Conservation (phyloP, 37 sponge, comb jelly and placozoan genomes). For the Agelas oroides region DNA sequence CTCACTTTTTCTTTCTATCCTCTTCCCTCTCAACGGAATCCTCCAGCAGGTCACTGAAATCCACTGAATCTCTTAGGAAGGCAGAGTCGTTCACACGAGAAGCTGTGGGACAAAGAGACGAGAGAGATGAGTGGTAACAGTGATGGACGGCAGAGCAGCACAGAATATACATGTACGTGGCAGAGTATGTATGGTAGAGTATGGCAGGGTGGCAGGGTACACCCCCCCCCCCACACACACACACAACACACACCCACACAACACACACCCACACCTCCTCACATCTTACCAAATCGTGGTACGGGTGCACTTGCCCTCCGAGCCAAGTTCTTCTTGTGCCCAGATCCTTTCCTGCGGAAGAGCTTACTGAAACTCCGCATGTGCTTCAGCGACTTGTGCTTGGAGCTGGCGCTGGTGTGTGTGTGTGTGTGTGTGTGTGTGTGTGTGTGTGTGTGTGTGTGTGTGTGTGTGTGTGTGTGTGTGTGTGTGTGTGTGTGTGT, state of each 20-base stretch:
- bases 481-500: no score
- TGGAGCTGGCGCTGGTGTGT: no score
- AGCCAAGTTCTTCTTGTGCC: conserved; percentile 6
- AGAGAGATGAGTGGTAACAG: no score
- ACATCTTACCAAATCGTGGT: neutral
- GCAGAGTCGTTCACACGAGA: conserved; percentile 4
- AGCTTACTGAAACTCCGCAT: conserved; percentile 34
- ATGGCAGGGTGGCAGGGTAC: no score
- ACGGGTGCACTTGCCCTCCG: conserved; percentile 24
- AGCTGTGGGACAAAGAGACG: no score
- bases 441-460: no score
- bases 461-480: no score
- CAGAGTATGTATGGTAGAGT: no score
- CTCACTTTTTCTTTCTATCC: conserved; percentile 41
- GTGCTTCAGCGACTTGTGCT: neutral
- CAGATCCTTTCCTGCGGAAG: conserved; percentile 9
- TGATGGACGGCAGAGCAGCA: neutral
- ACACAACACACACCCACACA: neutral
- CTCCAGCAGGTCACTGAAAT: conserved; percentile 54
- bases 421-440: no score
- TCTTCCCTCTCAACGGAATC: conserved; percentile 39
- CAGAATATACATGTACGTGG: conserved; percentile 7
- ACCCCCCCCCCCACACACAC: no score
- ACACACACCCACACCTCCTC: neutral
- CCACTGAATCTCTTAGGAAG: conserved; percentile 23